phyloP scores from a whole-genome alignment of 2,888 invertebrate genomes.

The Drosophila lutescens region DNA sequence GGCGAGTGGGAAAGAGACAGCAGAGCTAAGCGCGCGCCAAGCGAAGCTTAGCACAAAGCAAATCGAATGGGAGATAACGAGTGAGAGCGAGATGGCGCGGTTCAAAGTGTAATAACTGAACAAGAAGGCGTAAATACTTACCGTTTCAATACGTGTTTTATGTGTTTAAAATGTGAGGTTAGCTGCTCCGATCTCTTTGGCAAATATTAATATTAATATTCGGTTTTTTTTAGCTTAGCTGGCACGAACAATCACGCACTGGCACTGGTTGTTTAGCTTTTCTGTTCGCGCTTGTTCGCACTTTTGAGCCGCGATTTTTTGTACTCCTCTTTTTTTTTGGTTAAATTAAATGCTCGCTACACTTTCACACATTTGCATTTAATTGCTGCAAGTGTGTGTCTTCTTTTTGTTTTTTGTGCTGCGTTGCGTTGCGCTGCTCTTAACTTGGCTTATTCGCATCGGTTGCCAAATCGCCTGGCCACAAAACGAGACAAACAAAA shows the following conservation, averaged over 20 bases:
- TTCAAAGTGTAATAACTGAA: slow-evolving; percentile 59
- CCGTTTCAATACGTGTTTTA: slow-evolving; percentile 54
- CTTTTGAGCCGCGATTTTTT: slow-evolving; percentile 30
- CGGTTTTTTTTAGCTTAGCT: slow-evolving; percentile 1
- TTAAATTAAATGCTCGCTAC: slow-evolving; percentile 48
- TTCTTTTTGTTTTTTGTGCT: slow-evolving; percentile 49
- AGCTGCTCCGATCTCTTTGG: slow-evolving; percentile 18
- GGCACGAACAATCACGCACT: slow-evolving; percentile 32
- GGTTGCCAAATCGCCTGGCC: slow-evolving; percentile 63
- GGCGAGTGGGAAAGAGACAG: slow-evolving; percentile 20
- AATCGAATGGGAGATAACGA: slow-evolving; percentile 20
- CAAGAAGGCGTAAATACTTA: slow-evolving; percentile 54
- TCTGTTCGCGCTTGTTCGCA: slow-evolving; percentile 35
- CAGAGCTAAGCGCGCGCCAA: slow-evolving; percentile 39
- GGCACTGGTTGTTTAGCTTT: slow-evolving; percentile 15
- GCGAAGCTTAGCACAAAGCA: slow-evolving; percentile 49
- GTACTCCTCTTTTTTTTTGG: slow-evolving; percentile 16
- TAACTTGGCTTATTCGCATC: slow-evolving; percentile 56
- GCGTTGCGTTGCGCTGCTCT: slow-evolving; percentile 8
- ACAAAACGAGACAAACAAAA: slow-evolving; percentile 43
- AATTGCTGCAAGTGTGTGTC: slow-evolving; percentile 60
- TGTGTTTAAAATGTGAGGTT: slow-evolving; percentile 21
- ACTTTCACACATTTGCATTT: slow-evolving; percentile 77
- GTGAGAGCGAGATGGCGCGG: slow-evolving; percentile 29
- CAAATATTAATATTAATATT: slow-evolving; percentile 29